Conservation (phyloP, 2,113 vertebrate species). For the Orientallactaga bullata region DNA sequence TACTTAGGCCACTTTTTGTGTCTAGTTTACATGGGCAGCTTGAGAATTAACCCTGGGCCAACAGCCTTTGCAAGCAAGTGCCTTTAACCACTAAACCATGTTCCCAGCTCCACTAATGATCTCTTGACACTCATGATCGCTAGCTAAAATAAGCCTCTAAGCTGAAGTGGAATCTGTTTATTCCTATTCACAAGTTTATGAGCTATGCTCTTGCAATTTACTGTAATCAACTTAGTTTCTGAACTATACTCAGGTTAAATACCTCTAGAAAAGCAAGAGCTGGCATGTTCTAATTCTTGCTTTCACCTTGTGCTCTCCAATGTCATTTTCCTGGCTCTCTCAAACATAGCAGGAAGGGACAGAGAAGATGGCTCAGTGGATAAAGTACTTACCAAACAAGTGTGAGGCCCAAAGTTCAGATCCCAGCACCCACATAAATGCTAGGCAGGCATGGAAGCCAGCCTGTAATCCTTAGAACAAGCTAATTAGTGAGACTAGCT, state of each 20-base stretch:
- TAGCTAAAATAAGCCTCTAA: conserved; percentile 9
- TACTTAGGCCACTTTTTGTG: too few relatives aligned
- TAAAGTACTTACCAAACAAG: too few relatives aligned
- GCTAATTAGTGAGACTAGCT: too few relatives aligned
- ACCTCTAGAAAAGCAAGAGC: conserved; percentile 54
- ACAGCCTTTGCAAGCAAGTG: too few relatives aligned
- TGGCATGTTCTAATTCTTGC: neutral
- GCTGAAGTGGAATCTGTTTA: conserved; percentile 1
- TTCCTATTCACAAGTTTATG: conserved; percentile 60
- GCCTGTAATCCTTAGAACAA: too few relatives aligned
- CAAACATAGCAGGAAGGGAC: neutral
- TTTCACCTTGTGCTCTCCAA: conserved; percentile 19
- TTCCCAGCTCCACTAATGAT: neutral
- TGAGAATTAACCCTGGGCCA: too few relatives aligned
- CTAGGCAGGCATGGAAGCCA: too few relatives aligned
- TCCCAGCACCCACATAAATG: too few relatives aligned
- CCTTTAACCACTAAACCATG: too few relatives aligned
- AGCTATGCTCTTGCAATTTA: neutral
- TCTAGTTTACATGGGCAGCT: too few relatives aligned
- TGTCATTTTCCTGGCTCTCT: neutral
- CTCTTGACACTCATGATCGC: neutral
- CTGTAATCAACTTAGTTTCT: conserved; percentile 29
- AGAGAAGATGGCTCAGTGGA: too few relatives aligned
- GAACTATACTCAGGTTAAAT: conserved; percentile 11
- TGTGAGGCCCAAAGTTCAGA: too few relatives aligned